Evolutionary conservation across 1,140 invertebrate genomes (phyloP), one percentile per base, ranked within the genome.

Genomic region (Drosophila jambulina): DNA sequence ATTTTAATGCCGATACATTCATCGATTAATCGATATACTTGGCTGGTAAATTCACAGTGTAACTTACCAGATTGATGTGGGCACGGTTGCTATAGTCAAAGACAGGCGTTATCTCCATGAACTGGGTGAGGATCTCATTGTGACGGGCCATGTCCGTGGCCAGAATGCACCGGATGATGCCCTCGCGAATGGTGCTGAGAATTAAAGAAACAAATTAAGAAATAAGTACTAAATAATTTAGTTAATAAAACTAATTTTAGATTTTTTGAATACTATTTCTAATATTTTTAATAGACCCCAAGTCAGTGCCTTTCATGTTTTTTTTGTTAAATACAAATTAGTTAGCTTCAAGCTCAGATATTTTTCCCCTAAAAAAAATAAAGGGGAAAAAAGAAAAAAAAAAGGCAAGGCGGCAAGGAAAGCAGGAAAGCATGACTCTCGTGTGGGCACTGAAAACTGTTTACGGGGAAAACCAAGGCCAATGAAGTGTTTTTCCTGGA

Each of bases 101-200:
- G 59, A 95, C 93, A n/a, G 95, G 94, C 17, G 94, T 93, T 45
- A 94, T 93, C 75, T 96, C 96, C 54, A 94, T 95, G 86, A 97
- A 98, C 82, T 96, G 95, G 36, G 94, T 95, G 43, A 97, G 94
- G 77, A 98, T 97, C 93, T 97, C 96, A 93, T 97, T 97, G 92
- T 98, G 97, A 65, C 97, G 95, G 2, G 96, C 96, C 97, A 98
- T 97, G 92, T 97, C 97, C 17, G 97, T 97, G 6, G 97, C 96
- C 45, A 98, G 93, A 65, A 97, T 97, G 93, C 96, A 97, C 17
- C 97, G 94, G 65, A 97, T 97, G 79, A 97, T 97, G 15, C 96
- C 96, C 91, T 97, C 96, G 46, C 96, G 94, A 21, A 96, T 94
- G 58, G 93, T 93, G 53, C 94, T 93, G 76, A 78, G 91, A 80